Percentiles rank a stretch among this genome's conserved stretches.
Conservation (phyloP, 2,797 vertebrate genomes). For the Pangasius macronema region DNA sequence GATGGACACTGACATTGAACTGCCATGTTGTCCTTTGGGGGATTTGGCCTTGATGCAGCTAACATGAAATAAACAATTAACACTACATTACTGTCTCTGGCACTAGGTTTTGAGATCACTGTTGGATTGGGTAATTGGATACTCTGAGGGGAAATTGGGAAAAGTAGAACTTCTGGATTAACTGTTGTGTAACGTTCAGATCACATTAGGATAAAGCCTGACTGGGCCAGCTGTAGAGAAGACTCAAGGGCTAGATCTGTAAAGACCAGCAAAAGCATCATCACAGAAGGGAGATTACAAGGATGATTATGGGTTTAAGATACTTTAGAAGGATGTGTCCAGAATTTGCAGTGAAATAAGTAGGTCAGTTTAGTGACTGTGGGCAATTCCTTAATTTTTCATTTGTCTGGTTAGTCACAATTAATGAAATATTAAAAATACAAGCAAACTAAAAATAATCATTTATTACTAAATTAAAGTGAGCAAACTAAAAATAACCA, state of each 20-base stretch:
- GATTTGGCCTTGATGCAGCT: neutral
- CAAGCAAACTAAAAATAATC: neutral
- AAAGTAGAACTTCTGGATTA: constrained; percentile 39
- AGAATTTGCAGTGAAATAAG: neutral
- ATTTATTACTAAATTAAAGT: neutral
- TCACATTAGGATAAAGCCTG: constrained; percentile 42
- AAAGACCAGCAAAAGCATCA: constrained; percentile 14
- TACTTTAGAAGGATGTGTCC: neutral
- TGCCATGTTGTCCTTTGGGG: neutral
- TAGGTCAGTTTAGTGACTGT: neutral
- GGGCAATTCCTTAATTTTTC: neutral
- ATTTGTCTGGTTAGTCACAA: neutral
- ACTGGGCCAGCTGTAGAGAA: neutral
- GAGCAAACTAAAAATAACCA: neutral
- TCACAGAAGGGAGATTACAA: constrained; percentile 17
- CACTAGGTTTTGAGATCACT: neutral
- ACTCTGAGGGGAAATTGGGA: neutral
- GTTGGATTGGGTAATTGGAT: constrained; percentile 2
- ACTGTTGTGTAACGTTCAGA: constrained; percentile 53
- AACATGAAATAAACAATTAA: constrained; percentile 16
- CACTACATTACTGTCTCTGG: neutral
- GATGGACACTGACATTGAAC: neutral
- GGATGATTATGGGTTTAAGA: neutral
- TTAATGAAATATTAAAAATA: neutral
- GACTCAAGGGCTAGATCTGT: neutral